These are phyloP conservation scores for pig (Sus scrofa) DNA, from an alignment of 2,113 vertebrate species.

Conservation along the genomic window DNA sequence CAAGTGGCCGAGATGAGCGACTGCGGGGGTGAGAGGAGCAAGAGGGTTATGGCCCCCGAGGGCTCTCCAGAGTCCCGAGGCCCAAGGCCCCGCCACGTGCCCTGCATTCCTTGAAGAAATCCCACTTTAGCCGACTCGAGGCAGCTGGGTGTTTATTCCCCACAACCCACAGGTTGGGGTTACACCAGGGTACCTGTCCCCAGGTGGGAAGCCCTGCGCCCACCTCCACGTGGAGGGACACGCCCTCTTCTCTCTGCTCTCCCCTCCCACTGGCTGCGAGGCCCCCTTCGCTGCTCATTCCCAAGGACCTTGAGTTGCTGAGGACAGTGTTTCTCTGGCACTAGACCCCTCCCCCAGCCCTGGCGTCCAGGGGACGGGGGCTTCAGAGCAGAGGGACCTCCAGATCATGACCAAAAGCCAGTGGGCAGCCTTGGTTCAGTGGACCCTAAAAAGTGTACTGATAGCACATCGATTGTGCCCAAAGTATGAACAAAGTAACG, in stretches of 20 bases:
- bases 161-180: not conserved
- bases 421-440: not conserved
- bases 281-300: no score
- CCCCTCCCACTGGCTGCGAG: accelerated
- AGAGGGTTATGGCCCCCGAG: no score
- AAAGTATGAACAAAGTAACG: not conserved
- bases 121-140: not conserved
- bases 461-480: accelerated
- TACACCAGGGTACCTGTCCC: not conserved
- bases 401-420: not conserved
- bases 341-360: no score
- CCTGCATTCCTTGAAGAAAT: not conserved
- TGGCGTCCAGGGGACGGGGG: not conserved
- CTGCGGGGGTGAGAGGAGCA: not conserved
- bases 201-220: not conserved
- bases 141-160: not conserved
- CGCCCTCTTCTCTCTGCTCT: accelerated
- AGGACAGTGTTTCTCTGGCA: not conserved
- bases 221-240: no score
- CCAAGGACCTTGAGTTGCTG: not conserved
- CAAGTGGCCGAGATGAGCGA: no score
- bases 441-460: accelerated
- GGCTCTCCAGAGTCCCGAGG: no score
- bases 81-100: no score
- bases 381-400: not conserved